These are phyloP conservation scores for Macrochelys suwanniensis DNA, from an alignment of 2,797 vertebrate species.

Conservation along the genomic window DNA sequence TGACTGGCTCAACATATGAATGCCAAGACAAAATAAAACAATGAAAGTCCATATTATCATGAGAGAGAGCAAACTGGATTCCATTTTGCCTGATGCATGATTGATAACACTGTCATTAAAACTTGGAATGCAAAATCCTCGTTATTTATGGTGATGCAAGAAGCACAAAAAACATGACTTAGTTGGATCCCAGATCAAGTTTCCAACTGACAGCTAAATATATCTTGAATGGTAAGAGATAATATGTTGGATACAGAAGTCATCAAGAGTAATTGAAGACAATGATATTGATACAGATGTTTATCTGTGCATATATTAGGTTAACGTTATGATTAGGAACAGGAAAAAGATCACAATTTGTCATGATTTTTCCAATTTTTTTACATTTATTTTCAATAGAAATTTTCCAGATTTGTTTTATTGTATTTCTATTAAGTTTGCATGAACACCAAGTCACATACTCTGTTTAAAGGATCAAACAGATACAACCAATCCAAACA, in stretches of 20 bases:
- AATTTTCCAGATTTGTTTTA: neutral
- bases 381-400: neutral
- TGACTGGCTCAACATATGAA: no score
- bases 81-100: neutral
- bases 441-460: neutral
- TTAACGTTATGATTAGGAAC: neutral
- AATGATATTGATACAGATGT: neutral
- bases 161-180: neutral
- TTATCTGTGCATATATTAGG: neutral
- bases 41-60: neutral
- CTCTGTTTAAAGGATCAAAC: neutral
- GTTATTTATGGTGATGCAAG: neutral
- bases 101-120: neutral
- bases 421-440: neutral
- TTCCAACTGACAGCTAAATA: neutral
- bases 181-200: neutral
- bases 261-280: neutral
- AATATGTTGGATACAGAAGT: neutral
- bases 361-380: neutral
- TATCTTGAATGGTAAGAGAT: neutral
- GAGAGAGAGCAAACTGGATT: no score
- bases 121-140: neutral
- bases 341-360: neutral
- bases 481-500: neutral
- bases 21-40: no score